Conservation (phyloP, 2,888 invertebrate species). For the Caenorhabditis sp. region DNA sequence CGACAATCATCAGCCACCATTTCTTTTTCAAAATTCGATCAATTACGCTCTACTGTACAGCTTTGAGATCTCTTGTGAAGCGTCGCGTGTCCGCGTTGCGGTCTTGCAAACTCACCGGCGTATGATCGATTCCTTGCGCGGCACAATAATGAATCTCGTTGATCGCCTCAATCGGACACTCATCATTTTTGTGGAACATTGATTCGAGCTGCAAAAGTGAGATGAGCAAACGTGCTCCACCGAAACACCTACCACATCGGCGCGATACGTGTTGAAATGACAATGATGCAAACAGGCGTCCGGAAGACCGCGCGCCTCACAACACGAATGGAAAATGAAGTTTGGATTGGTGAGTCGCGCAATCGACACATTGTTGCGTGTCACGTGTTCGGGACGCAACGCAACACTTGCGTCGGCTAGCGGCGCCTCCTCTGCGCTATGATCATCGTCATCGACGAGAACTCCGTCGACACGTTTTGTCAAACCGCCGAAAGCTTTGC, state of each 20-base stretch:
- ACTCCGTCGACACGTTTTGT: slow-evolving; percentile 46
- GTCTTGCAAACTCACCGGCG: slow-evolving; percentile 16
- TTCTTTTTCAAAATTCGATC: too few relatives aligned
- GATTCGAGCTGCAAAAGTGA: slow-evolving; percentile 50
- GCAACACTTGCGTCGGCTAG: slow-evolving; percentile 18
- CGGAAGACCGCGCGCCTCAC: slow-evolving; percentile 46
- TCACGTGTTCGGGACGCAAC: slow-evolving; percentile 11
- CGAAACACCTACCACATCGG: slow-evolving; percentile 29
- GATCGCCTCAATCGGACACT: slow-evolving; percentile 60
- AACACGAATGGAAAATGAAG: slow-evolving; percentile 50
- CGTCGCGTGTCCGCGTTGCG: too few relatives aligned
- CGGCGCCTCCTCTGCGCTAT: slow-evolving; percentile 34
- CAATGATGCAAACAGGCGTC: slow-evolving; percentile 44
- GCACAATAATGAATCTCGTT: slow-evolving; percentile 65
- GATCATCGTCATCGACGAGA: slow-evolving; percentile 37
- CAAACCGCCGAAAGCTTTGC: slow-evolving; percentile 40
- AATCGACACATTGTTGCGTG: slow-evolving; percentile 7
- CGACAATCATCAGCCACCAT: too few relatives aligned
- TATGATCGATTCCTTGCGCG: slow-evolving; percentile 57
- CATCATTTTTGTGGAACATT: slow-evolving; percentile 58
- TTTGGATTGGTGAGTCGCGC: slow-evolving; percentile 42
- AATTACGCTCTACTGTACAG: too few relatives aligned
- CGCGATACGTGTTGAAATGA: slow-evolving; percentile 46
- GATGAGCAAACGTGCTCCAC: too few relatives aligned
- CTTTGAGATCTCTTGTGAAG: too few relatives aligned